Base-by-base conservation (phyloP, 2,888 invertebrate genomes). In the Drosophila lutescens region DNA sequence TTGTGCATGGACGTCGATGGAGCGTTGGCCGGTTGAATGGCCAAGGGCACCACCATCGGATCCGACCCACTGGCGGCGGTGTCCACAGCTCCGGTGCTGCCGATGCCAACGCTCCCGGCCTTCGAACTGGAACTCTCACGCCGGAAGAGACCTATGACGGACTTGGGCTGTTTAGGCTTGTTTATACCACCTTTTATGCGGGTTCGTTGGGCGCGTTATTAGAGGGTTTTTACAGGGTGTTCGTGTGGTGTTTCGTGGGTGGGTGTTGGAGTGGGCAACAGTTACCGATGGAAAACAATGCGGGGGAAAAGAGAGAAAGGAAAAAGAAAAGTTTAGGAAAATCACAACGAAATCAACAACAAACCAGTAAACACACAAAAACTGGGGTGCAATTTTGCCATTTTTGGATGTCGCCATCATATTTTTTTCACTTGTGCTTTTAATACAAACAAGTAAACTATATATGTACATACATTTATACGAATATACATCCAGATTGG, bases 61-160 rank as follows among this genome's bases (percentile, higher is more conserved):
- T 95, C 95, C 13, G 94, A 94, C 77, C 94, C 93, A 57, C 93
- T 92, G 49, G 88, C 77, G 47, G 79, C 75, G 12, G 10, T 17
- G 75, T 85, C 94, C 20, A 93, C 91, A 54, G 93, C 93, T 47
- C 93, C 92, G 55, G 89, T 80, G 54, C 88, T 91, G 26, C 93
- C 94, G 7, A 86, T 71, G 55, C 82, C 84, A 47, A 91, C 94
- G 82, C 95, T 95, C 58, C 95, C 94, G 57, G 84, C 89, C 73
- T 88, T 89, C 0, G 96, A 96, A 86, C 95, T 94, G 79, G 95
- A 94, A 92, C 97, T 97, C 91, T 97, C 97, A 90, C 96, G 94
- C 89, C 97, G 94, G 93, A 97, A 97, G 76, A 97, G 94, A 93
- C 97, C 97, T 94, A 97, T 97, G 93, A 97, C 97, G 92, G 97